Percentiles rank a stretch among this genome's conserved stretches.
These are phyloP conservation scores for Mythimna impura DNA, from an alignment of 2,888 invertebrate species.

Conservation along the genomic window DNA sequence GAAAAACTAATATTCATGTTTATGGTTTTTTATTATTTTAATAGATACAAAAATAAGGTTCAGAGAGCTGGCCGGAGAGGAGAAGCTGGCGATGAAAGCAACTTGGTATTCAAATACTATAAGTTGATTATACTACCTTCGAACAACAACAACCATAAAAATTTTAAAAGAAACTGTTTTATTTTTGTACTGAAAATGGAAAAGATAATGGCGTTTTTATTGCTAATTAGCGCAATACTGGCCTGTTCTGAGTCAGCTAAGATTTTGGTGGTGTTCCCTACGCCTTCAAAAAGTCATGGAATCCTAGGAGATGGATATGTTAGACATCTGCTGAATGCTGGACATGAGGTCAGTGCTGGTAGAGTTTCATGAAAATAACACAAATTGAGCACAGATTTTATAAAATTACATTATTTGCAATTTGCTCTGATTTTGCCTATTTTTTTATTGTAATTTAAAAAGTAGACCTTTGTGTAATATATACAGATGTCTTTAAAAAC, in stretches of 20 bases:
- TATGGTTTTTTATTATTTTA: no score
- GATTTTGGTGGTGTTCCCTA: slow-evolving; percentile 68
- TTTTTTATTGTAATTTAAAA: neutral
- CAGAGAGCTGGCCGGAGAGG: no score
- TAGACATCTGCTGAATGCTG: slow-evolving; percentile 67
- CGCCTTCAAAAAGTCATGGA: slow-evolving; percentile 69
- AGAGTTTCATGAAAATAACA: no score
- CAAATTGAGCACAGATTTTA: neutral
- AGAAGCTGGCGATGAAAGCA: no score
- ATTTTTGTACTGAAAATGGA: slow-evolving; percentile 19
- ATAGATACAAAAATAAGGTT: no score
- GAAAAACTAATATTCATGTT: no score
- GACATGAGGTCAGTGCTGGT: slow-evolving; percentile 71
- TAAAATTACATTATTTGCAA: neutral
- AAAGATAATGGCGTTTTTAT: slow-evolving; percentile 8
- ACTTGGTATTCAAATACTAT: no score
- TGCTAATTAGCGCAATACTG: slow-evolving; percentile 33
- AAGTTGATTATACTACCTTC: no score
- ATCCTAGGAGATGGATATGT: slow-evolving; percentile 71
- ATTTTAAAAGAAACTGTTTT: neutral
- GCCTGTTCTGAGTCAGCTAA: slow-evolving; percentile 59
- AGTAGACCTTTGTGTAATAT: neutral
- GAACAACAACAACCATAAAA: no score
- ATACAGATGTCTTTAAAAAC: neutral
- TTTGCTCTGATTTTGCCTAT: neutral